Evolutionary conservation across 1,140 invertebrate genomes (phyloP).

Genomic region (Chelonus insularis): DNA sequence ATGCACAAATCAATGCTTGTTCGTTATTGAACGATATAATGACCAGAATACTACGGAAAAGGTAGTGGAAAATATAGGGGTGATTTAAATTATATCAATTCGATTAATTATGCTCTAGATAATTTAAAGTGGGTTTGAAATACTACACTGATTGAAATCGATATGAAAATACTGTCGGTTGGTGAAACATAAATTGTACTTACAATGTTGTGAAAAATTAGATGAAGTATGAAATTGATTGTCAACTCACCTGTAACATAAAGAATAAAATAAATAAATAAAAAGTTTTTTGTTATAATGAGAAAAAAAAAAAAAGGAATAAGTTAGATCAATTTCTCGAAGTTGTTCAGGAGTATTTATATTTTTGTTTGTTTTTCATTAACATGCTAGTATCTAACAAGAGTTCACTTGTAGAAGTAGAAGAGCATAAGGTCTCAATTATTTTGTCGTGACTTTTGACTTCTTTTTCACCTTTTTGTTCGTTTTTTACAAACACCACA

Average conservation of each 20-base stretch:
- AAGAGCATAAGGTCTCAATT: not conserved
- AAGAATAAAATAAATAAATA: conserved; percentile 3
- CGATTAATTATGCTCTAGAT: too few species aligned
- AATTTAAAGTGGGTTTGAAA: too few species aligned
- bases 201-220: too few species aligned
- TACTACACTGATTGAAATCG: too few species aligned
- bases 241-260: conserved; percentile 22
- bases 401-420: not conserved
- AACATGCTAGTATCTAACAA: not conserved
- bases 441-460: conserved; percentile 2
- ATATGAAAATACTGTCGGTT: too few species aligned
- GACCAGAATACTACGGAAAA: not conserved
- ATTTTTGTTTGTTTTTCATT: conserved; percentile 1
- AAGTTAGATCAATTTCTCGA: not conserved
- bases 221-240: not conserved
- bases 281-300: not conserved
- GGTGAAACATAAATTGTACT: too few species aligned
- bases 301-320: not conserved
- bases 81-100: too few species aligned
- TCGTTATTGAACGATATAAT: conserved; percentile 14
- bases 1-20: conserved; percentile 23
- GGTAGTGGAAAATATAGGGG: too few species aligned
- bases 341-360: not conserved
- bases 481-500: not conserved
- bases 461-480: not conserved